Percentiles rank a stretch among this genome's conserved stretches.
phyloP scores from a whole-genome alignment of 2,888 invertebrate species.

The Zygothrica quintamaculata region DNA sequence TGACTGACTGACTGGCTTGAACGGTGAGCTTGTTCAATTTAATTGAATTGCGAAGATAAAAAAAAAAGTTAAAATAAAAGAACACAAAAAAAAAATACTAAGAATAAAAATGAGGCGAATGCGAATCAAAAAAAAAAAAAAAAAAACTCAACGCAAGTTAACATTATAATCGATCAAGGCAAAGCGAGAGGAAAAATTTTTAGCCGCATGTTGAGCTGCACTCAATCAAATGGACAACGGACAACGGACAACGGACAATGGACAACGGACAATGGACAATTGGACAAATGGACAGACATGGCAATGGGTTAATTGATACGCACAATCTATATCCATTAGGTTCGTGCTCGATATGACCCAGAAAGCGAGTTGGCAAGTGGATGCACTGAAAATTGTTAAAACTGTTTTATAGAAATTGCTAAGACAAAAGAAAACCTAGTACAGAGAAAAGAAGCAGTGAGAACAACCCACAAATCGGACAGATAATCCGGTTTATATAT shows the following conservation, averaged over 20 bases:
- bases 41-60: constrained; percentile 71
- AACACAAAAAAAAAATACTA: constrained; percentile 9
- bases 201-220: constrained; percentile 62
- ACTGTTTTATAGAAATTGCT: constrained; percentile 43
- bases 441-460: constrained; percentile 5
- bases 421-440: constrained; percentile 16
- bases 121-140: constrained; percentile 37
- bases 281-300: constrained; percentile 30
- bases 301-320: constrained; percentile 75
- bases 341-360: constrained; percentile 70
- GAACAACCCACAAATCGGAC: constrained; percentile 38
- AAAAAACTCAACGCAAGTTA: constrained; percentile 54
- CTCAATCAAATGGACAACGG: constrained; percentile 65
- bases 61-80: constrained; percentile 36
- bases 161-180: constrained; percentile 81
- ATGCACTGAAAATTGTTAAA: constrained; percentile 46
- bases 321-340: constrained; percentile 71
- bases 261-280: constrained; percentile 2
- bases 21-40: constrained; percentile 76
- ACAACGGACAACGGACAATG: constrained; percentile 12
- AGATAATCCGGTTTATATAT: constrained; percentile 45
- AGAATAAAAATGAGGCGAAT: constrained; percentile 35
- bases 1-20: constrained; percentile 25
- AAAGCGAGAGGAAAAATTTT: constrained; percentile 70
- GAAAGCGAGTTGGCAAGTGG: constrained; percentile 64